A percentile compares a stretch with the other conserved stretches of the same genome.
Conservation (phyloP, 2,113 vertebrate genomes). For the Oncorhynchus gorbuscha region DNA sequence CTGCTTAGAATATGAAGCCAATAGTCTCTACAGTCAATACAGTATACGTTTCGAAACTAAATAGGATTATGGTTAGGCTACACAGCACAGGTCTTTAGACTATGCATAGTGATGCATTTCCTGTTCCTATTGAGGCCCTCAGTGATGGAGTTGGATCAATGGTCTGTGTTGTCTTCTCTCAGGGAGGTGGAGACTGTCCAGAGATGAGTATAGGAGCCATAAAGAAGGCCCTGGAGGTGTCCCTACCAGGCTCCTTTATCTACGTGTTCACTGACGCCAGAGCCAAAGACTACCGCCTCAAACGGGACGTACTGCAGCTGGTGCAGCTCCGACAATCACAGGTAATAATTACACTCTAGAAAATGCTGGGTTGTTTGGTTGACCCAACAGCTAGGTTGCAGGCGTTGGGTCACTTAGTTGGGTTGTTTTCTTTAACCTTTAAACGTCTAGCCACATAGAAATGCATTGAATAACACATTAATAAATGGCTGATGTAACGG, state of each 20-base stretch:
- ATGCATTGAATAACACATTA: too few relatives aligned
- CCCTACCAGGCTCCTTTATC: constrained; percentile 85
- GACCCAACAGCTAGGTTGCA: too few relatives aligned
- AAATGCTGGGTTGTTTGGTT: too few relatives aligned
- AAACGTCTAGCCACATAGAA: too few relatives aligned
- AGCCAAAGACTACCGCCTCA: constrained; percentile 87
- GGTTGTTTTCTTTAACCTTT: too few relatives aligned
- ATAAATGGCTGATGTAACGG: too few relatives aligned
- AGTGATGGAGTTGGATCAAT: background rate
- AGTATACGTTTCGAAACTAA: too few relatives aligned
- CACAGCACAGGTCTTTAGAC: background rate
- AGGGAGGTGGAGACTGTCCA: constrained; percentile 93
- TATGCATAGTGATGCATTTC: background rate
- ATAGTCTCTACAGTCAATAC: too few relatives aligned
- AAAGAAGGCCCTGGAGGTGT: constrained; percentile 83
- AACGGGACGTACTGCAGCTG: constrained; percentile 83
- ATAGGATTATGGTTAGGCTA: too few relatives aligned
- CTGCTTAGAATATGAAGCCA: too few relatives aligned
- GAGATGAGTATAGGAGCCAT: constrained; percentile 94
- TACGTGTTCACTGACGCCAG: constrained; percentile 93
- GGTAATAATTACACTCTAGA: constrained; percentile 62
- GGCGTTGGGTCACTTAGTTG: too few relatives aligned
- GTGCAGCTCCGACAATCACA: constrained; percentile 89
- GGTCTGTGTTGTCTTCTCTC: constrained; percentile 28
- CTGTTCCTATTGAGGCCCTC: background rate